Conservation (phyloP, 2,797 vertebrate genomes). For the Schizopygopsis malacanthus region DNA sequence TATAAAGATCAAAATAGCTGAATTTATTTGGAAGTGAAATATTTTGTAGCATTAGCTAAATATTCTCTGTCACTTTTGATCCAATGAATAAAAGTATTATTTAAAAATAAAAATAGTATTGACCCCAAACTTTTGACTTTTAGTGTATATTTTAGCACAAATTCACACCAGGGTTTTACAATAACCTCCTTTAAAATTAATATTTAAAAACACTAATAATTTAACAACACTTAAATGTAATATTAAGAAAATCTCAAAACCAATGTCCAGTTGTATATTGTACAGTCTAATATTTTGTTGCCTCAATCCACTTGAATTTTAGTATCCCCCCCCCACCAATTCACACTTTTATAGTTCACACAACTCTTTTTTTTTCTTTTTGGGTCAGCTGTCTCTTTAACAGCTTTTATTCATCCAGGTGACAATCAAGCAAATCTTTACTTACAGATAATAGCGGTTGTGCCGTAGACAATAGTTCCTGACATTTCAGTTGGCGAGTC, state of each 20-base stretch:
- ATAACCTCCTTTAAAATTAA: no score
- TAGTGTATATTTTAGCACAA: neutral
- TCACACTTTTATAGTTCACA: neutral
- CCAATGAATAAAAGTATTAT: neutral
- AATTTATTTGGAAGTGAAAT: neutral
- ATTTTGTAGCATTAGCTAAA: neutral
- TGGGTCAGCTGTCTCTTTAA: neutral
- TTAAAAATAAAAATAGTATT: neutral
- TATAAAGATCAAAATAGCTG: neutral
- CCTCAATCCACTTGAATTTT: neutral
- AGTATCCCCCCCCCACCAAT: neutral
- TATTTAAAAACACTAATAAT: neutral
- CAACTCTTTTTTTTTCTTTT: neutral
- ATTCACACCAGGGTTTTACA: neutral
- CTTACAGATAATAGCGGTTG: constrained; percentile 87
- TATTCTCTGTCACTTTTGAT: neutral
- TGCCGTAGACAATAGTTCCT: constrained; percentile 85
- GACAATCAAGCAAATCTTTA: constrained; percentile 1
- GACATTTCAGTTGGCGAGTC: constrained; percentile 82
- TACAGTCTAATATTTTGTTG: neutral
- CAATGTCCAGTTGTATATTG: no score
- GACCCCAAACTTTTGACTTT: neutral
- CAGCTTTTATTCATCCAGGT: neutral
- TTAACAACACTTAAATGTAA: neutral
- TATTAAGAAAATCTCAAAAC: no score